Evolutionary conservation across 1,140 invertebrate species (phyloP).

Genomic region (Augochlora pura): DNA sequence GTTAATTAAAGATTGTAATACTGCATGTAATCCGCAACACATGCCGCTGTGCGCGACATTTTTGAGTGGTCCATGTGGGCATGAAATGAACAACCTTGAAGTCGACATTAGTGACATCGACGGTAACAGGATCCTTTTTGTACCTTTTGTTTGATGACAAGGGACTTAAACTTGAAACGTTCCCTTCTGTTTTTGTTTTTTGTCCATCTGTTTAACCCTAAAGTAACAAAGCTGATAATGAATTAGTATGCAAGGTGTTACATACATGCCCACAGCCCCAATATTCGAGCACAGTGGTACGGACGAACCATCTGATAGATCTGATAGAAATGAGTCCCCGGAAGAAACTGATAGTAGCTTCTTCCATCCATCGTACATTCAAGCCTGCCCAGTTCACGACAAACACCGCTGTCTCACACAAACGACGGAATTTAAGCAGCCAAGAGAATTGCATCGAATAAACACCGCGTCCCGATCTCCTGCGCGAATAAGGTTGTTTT

Average conservation of each 20-base stretch:
- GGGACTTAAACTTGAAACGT: conserved; percentile 1
- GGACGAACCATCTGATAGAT: conserved; percentile 53
- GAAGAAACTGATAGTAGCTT: conserved; percentile 58
- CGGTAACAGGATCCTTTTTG: conserved; percentile 62
- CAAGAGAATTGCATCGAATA: conserved; percentile 61
- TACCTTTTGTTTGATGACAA: conserved; percentile 22
- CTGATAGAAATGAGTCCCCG: conserved; percentile 52
- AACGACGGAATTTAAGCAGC: conserved; percentile 73
- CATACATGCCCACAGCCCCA: conserved; percentile 63
- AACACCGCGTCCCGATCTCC: conserved; percentile 44
- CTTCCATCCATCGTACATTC: conserved; percentile 59
- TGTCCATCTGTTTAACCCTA: background rate
- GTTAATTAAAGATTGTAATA: conserved; percentile 77
- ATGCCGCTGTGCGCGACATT: conserved; percentile 64
- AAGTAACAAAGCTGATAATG: background rate
- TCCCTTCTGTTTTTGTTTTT: conserved; percentile 1
- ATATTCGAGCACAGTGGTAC: conserved; percentile 68
- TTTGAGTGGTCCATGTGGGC: conserved; percentile 67
- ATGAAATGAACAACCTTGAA: conserved; percentile 68
- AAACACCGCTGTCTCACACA: conserved; percentile 71
- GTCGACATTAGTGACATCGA: conserved; percentile 52
- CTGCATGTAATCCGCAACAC: conserved; percentile 73
- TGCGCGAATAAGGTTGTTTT: conserved; percentile 63
- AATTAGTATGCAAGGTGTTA: conserved; percentile 36
- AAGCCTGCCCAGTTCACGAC: conserved; percentile 72